phyloP scores from a whole-genome alignment of 2,888 invertebrate species.

The Diaperis boleti region DNA sequence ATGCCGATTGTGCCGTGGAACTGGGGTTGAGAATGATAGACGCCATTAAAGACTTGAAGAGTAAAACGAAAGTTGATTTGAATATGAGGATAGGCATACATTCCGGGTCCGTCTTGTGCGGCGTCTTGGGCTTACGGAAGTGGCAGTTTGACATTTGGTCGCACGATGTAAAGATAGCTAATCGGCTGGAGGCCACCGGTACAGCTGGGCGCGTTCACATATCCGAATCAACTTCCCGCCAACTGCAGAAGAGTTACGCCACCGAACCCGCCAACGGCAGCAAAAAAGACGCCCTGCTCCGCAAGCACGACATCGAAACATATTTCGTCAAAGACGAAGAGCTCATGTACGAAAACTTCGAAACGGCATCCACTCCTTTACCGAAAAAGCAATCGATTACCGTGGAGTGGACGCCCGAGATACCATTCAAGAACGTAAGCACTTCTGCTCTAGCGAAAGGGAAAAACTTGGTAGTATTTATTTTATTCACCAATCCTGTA shows the following conservation, averaged over 20 bases:
- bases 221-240: conserved; percentile 88
- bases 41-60: conserved; percentile 65
- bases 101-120: conserved; percentile 96
- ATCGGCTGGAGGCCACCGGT: conserved; percentile 97
- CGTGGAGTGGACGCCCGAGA: conserved; percentile 71
- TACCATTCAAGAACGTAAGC: conserved; percentile 89
- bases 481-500: neutral
- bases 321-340: conserved; percentile 81
- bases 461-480: neutral
- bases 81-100: conserved; percentile 99
- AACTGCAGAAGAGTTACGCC: conserved; percentile 88
- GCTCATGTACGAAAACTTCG: neutral
- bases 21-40: conserved; percentile 97
- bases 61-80: conserved; percentile 60
- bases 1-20: conserved; percentile 91
- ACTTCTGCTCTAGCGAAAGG: neutral
- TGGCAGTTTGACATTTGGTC: conserved; percentile 97
- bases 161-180: conserved; percentile 96
- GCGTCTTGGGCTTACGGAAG: conserved; percentile 91
- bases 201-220: conserved; percentile 98
- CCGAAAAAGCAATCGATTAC: conserved; percentile 9
- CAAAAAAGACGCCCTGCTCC: conserved; percentile 84
- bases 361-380: neutral
- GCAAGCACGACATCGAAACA: conserved; percentile 87
- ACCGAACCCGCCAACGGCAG: conserved; percentile 93